Evolutionary conservation across 2,113 vertebrate species (phyloP).

Genomic region (Oceanodroma tethys): DNA sequence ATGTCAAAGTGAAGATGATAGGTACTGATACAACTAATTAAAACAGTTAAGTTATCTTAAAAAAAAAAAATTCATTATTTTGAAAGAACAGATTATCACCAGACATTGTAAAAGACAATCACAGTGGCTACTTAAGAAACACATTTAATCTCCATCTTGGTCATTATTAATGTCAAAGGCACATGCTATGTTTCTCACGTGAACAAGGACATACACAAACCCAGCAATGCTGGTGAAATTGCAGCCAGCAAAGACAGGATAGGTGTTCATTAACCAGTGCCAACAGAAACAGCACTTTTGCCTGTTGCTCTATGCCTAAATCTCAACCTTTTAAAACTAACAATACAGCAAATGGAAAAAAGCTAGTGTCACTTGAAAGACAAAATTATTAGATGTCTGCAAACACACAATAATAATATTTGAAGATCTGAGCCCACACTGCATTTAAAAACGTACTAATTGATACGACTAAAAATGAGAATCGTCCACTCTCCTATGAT

Average conservation of each 20-base stretch:
- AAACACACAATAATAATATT: neutral
- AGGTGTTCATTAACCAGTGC: neutral
- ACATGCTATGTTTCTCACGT: neutral
- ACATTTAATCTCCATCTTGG: neutral
- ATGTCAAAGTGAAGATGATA: conserved; percentile 53
- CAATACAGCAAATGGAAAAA: neutral
- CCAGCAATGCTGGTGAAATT: neutral
- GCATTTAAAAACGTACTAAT: neutral
- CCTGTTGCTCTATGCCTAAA: neutral
- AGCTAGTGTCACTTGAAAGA: neutral
- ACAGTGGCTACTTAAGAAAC: neutral
- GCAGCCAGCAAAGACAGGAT: neutral
- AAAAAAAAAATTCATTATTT: neutral
- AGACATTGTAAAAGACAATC: neutral
- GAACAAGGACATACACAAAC: neutral
- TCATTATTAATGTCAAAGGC: neutral
- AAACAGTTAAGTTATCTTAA: neutral
- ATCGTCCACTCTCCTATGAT: neutral
- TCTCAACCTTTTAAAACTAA: neutral
- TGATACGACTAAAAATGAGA: neutral
- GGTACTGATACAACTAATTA: conserved; percentile 68
- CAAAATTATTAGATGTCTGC: neutral
- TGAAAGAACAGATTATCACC: neutral
- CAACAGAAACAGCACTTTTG: neutral
- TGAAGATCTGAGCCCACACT: neutral